Base-by-base conservation (phyloP, 2,888 invertebrate genomes). In the Stenolophus ochropezus region DNA sequence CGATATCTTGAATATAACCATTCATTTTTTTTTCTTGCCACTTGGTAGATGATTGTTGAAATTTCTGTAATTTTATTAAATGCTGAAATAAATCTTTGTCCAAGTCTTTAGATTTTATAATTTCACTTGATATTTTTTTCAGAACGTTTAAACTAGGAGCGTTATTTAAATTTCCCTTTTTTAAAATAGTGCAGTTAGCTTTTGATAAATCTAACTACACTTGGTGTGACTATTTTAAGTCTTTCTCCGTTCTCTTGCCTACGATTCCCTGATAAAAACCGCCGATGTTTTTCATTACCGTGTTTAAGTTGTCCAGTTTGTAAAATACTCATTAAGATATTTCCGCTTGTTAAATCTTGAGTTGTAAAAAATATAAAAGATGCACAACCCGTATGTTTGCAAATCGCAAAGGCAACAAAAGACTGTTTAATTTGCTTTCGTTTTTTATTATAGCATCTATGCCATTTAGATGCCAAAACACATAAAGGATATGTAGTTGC, bases 301-400 rank as follows among this genome's bases (percentile, higher is more conserved):
- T 49, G 49, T n/a, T 49, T 49, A 1, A 49, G 4, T 16, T 49
- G 6, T 49, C 49, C 49, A 49, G 16, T 49, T 53, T 53, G 53
- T 53, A 16, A 16, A 18, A 53, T 53, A 18, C 16, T 18, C 8
- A 53, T 20, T 53, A 18, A 4, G 5, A 53, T 20, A 20, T 53
- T 6, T 1, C 20, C 53, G 20, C 1, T 2, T 18, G 16, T 53
- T 53, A 53, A 53, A 53, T 53, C 20, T 18, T 53, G 16, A 0
- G 18, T 18, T 18, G 20, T 2, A 20, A 65, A 65, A 65, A 65
- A 61, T 23, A 11, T 33, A n/a, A 25, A 65, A 16, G 1, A 16
- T n/a, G 65, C 65, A 65, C 65, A 65, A 25, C 4, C 65, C 5
- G 27, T 65, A 65, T 65, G 65, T 25, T 65, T 65, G 21, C 65